Evolutionary conservation across 2,113 vertebrate genomes (phyloP), one percentile per base, ranked within the genome.

Genomic region (Apus apus): DNA sequence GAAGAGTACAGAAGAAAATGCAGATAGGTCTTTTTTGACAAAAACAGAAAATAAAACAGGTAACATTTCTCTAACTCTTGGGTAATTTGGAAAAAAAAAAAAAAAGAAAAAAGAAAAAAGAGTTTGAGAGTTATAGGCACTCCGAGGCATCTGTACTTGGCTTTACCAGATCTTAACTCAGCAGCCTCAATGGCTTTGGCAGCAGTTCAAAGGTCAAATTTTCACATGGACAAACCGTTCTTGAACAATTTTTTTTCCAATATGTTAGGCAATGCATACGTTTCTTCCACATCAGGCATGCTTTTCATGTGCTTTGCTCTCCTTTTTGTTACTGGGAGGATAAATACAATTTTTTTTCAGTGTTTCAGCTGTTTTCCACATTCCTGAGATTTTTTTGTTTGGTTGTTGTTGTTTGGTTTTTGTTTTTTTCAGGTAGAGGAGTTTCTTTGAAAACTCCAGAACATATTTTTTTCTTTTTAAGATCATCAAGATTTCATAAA

Each of bases 151-250:
- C 81, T 89, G 67, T 32, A 86, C 92, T 56, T 86, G 89, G 83
- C 88, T 93, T 89, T 70, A 95, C 85, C 85, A 93, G 68, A 94
- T 94, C 43, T 77, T 80, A 93, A 54, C n/a, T 93, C 71, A 78
- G 88, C 72, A 93, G 73, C 64, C 66, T 88, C 86, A 80, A 9
- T 90, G 94, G 87, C 76, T 91, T 90, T 93, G 80, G 85, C 82
- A 95, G 92, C 43, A 96, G 93, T 95, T 94, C 96, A 91, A 77
- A 90, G 82, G 90, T 96, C 82, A 91, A 61, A 88, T 78, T 96
- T 82, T 95, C 90, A 94, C 75, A 94, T 61, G 79, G 89, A 89
- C 89, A 96, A 95, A 91, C 62, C 82, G 89, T 83, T 96, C 93
- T 73, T 85, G 62, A 95, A 86, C 51, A 87, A 48, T 38, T 91